phyloP scores from a whole-genome alignment of 2,888 invertebrate genomes.

The Rhamphomyia laevipes region DNA sequence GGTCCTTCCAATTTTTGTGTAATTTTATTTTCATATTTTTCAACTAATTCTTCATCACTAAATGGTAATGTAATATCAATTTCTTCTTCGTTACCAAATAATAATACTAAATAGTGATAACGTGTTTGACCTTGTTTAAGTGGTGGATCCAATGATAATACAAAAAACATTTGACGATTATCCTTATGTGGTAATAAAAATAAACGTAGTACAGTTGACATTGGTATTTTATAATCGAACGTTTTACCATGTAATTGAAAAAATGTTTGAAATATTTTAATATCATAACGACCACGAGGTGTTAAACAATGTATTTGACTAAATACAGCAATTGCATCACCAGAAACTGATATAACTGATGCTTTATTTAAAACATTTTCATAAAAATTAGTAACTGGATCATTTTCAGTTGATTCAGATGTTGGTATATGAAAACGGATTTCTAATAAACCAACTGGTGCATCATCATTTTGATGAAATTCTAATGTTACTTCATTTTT shows the following conservation, averaged over 20 bases:
- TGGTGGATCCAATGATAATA: constrained; percentile 94
- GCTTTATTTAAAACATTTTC: constrained; percentile 95
- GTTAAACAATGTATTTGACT: constrained; percentile 95
- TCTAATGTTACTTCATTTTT: constrained; percentile 98
- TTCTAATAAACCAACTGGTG: constrained; percentile 91
- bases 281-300: constrained; percentile 84
- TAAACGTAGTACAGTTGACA: constrained; percentile 87
- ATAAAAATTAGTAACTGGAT: constrained; percentile 95
- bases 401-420: constrained; percentile 73
- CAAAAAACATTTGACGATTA: constrained; percentile 96
- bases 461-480: constrained; percentile 98
- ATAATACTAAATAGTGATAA: constrained; percentile 88
- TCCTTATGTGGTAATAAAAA: constrained; percentile 96
- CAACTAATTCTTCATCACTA: constrained; percentile 80
- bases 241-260: constrained; percentile 95
- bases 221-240: constrained; percentile 98
- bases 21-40: constrained; percentile 88
- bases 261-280: constrained; percentile 81
- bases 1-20: constrained; percentile 83
- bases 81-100: constrained; percentile 93
- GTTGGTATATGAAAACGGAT: constrained; percentile 97
- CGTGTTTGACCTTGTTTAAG: constrained; percentile 99
- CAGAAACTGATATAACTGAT: constrained; percentile 93
- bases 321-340: constrained; percentile 95
- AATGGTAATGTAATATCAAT: constrained; percentile 83